A percentile compares a stretch with the other conserved stretches of the same genome.
Conservation (phyloP, 2,888 invertebrate genomes). For the Suillia variegata region DNA sequence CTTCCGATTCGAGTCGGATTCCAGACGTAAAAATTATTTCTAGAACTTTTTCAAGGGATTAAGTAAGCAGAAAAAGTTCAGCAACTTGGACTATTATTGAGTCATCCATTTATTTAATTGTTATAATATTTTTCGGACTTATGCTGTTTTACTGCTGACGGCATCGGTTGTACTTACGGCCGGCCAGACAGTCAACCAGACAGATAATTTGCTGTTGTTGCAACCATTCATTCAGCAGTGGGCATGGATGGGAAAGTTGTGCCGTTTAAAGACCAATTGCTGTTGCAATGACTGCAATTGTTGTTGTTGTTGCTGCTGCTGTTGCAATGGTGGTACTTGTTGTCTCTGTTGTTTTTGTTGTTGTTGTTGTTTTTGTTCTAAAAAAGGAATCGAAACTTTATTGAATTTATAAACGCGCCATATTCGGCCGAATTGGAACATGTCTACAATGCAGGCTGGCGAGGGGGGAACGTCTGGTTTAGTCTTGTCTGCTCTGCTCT, state of each 20-base stretch:
- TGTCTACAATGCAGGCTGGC: conserved; percentile 7
- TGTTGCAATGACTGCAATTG: conserved; percentile 23
- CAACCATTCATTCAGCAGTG: neutral
- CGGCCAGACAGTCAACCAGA: conserved; percentile 18
- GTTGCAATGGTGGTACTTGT: conserved; percentile 19
- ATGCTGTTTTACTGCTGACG: too few relatives aligned
- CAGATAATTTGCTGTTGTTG: conserved; percentile 9
- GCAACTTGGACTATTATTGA: too few relatives aligned
- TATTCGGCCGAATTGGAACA: conserved; percentile 21
- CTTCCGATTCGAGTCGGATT: too few relatives aligned
- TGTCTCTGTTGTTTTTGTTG: neutral
- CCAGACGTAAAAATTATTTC: too few relatives aligned
- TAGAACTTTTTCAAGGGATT: too few relatives aligned
- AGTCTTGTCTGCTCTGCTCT: too few relatives aligned
- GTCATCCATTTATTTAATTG: too few relatives aligned
- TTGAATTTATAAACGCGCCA: conserved; percentile 6
- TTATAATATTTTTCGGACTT: too few relatives aligned
- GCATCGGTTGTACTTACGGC: too few relatives aligned
- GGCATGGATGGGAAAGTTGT: conserved; percentile 3
- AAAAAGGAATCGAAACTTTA: neutral
- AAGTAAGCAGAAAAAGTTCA: too few relatives aligned
- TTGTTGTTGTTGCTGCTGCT: neutral
- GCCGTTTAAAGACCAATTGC: neutral
- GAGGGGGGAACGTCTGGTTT: too few relatives aligned
- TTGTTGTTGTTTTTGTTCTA: conserved; percentile 5